These are phyloP conservation scores for Sitodiplosis mosellana DNA, from an alignment of 1,140 invertebrate genomes.

Conservation along the genomic window DNA sequence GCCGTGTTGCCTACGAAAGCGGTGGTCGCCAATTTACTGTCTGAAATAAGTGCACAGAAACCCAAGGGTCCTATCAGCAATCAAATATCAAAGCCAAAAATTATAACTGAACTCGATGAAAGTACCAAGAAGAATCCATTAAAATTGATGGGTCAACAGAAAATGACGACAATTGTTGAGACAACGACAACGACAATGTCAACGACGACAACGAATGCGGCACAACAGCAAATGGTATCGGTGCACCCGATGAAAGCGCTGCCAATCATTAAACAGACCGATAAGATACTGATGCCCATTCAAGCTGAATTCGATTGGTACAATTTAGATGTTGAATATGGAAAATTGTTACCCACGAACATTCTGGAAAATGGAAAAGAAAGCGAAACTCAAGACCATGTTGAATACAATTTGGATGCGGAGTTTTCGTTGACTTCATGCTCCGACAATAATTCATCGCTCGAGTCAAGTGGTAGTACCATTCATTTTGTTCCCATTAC, in stretches of 20 bases:
- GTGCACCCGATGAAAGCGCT: no score
- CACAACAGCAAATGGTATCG: neutral
- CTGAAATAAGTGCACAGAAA: conserved; percentile 1
- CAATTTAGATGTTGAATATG: conserved; percentile 23
- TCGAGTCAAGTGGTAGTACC: no score
- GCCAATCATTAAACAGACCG: no score
- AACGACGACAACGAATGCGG: conserved; percentile 7
- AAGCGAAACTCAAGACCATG: neutral
- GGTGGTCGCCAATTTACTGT: neutral
- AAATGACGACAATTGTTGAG: neutral
- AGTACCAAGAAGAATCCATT: neutral
- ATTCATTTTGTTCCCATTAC: no score
- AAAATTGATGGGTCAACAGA: neutral
- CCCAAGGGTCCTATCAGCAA: neutral
- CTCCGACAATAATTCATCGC: no score
- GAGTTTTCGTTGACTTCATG: conserved; percentile 13
- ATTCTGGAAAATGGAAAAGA: conserved; percentile 1
- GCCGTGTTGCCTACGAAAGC: neutral
- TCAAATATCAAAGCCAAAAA: neutral
- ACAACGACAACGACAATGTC: conserved; percentile 7
- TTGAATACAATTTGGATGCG: conserved; percentile 21
- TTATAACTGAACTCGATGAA: neutral
- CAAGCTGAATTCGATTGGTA: conserved; percentile 25
- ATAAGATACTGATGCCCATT: conserved; percentile 7
- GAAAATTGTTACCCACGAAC: conserved; percentile 7